Conservation (phyloP, 2,888 invertebrate species). For the Stegana nigrithorax region DNA sequence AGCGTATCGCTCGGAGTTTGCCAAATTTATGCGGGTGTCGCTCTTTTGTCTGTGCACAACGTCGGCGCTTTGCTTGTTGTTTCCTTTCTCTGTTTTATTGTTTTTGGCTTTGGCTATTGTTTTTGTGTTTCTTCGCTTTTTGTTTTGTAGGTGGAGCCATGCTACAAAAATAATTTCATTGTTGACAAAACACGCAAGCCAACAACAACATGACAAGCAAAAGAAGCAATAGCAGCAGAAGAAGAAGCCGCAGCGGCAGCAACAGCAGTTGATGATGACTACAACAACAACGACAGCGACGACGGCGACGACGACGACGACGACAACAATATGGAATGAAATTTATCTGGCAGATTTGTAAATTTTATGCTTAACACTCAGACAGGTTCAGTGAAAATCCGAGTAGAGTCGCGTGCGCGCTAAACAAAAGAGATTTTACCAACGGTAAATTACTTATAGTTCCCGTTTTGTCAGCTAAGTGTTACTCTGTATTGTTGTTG, state of each 20-base stretch:
- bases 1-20: constrained; percentile 48
- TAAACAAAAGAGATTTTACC: constrained; percentile 7
- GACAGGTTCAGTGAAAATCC: constrained; percentile 13
- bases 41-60: not conserved
- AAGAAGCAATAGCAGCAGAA: constrained; percentile 29
- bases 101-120: too few relatives aligned
- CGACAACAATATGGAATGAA: too few relatives aligned
- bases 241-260: constrained; percentile 29
- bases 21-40: constrained; percentile 60
- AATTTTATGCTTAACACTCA: not conserved
- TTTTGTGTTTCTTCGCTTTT: constrained; percentile 33
- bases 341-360: constrained; percentile 53
- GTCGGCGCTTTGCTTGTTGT: not conserved
- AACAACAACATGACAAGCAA: not conserved
- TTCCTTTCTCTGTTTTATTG: constrained; percentile 17
- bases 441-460: constrained; percentile 1
- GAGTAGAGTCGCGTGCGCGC: constrained; percentile 9
- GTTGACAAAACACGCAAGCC: constrained; percentile 51
- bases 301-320: too few relatives aligned
- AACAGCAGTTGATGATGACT: too few relatives aligned
- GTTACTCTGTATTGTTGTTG: too few relatives aligned
- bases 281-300: too few relatives aligned
- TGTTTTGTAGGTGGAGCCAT: constrained; percentile 63
- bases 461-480: too few relatives aligned
- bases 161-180: constrained; percentile 43